Evolutionary conservation across 37 sponge, comb jelly and placozoan genomes (phyloP).

Genomic region (Dysidea cf. avara): DNA sequence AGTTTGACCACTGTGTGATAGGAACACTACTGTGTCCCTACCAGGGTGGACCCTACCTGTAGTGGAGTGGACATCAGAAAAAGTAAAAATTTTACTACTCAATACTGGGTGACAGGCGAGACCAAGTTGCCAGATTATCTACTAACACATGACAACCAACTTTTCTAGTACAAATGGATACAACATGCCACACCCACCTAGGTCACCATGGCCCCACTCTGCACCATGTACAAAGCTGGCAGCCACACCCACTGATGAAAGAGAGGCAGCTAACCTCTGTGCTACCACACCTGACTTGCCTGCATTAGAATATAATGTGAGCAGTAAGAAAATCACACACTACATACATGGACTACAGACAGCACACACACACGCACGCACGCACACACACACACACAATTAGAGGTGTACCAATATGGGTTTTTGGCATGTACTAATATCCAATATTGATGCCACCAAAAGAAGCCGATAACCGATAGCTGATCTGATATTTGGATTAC

Average conservation of each 20-base stretch:
- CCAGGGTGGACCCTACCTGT: conserved; percentile 58
- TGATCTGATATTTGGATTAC: too few relatives aligned
- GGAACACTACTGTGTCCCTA: conserved; percentile 63
- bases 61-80: too few relatives aligned
- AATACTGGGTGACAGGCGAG: too few relatives aligned
- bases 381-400: too few relatives aligned
- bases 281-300: conserved; percentile 84
- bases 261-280: conserved; percentile 59
- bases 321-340: not conserved
- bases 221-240: conserved; percentile 71
- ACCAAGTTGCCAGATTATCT: too few relatives aligned
- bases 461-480: too few relatives aligned
- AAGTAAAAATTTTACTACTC: too few relatives aligned
- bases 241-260: conserved; percentile 66
- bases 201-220: conserved; percentile 84
- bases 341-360: too few relatives aligned
- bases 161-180: not conserved
- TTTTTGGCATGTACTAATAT: too few relatives aligned
- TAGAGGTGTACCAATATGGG: too few relatives aligned
- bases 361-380: too few relatives aligned
- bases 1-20: conserved; percentile 84
- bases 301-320: conserved; percentile 22
- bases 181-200: conserved; percentile 38
- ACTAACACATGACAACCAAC: not conserved
- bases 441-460: too few relatives aligned